Evolutionary conservation across 2,113 vertebrate species (phyloP).

Genomic region (Myiozetetes cayanensis): DNA sequence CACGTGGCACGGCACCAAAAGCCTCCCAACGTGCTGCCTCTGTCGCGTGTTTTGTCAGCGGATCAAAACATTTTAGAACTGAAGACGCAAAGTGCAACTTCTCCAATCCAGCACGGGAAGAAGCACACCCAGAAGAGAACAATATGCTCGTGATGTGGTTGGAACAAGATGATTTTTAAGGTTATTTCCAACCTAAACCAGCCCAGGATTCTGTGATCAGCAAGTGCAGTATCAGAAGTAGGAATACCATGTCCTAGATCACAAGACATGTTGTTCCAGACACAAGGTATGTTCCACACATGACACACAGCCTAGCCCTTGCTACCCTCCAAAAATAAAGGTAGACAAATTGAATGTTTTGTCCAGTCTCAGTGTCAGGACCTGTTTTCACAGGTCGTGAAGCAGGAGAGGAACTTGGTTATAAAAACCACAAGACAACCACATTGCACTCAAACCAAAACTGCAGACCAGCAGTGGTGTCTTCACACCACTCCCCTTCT

Average conservation of each 20-base stretch:
- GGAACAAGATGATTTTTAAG: background rate
- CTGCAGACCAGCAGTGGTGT: fast-evolving
- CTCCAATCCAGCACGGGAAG: background rate
- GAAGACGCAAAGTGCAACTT: background rate
- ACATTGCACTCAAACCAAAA: background rate
- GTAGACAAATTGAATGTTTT: background rate
- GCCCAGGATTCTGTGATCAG: background rate
- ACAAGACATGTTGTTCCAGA: background rate
- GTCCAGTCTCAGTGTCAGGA: background rate
- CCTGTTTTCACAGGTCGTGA: background rate
- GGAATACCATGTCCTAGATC: background rate
- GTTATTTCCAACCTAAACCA: background rate
- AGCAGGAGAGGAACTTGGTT: background rate
- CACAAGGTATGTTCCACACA: background rate
- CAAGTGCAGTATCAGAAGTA: background rate
- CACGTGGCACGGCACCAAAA: background rate
- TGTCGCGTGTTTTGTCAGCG: background rate
- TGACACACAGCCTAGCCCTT: background rate
- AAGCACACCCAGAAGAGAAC: background rate
- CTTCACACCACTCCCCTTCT: background rate
- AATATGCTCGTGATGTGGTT: fast-evolving
- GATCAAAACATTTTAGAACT: background rate
- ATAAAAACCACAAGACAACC: background rate
- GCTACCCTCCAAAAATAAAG: background rate
- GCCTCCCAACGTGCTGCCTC: fast-evolving